Conservation (phyloP, 2,113 vertebrate species). For the Antennarius striatus region DNA sequence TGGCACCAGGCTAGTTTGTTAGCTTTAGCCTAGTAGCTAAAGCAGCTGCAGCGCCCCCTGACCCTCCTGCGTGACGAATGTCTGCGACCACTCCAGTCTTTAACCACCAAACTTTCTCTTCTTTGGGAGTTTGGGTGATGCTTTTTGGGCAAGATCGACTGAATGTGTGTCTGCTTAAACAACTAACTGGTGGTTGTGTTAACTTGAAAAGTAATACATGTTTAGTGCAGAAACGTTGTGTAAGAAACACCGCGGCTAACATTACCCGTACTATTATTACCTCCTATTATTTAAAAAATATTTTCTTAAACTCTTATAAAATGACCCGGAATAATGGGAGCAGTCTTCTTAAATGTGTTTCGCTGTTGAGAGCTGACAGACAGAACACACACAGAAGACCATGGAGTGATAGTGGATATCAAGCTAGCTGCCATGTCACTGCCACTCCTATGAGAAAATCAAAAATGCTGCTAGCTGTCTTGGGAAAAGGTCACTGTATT, state of each 20-base stretch:
- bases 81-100: slow-evolving; percentile 30
- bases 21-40: slow-evolving; percentile 66
- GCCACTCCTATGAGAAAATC: slow-evolving; percentile 21
- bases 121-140: too few species aligned
- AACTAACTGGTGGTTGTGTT: neutral
- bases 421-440: slow-evolving; percentile 42
- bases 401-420: too few species aligned
- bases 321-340: too few species aligned
- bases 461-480: neutral
- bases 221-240: neutral
- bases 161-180: neutral
- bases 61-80: slow-evolving; percentile 15
- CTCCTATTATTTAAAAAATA: neutral
- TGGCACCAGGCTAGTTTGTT: slow-evolving; percentile 48
- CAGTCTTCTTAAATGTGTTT: neutral
- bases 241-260: slow-evolving; percentile 1
- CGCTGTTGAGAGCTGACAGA: slow-evolving; percentile 5
- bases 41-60: slow-evolving; percentile 59
- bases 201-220: slow-evolving; percentile 1
- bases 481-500: neutral
- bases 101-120: slow-evolving; percentile 25
- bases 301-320: too few species aligned
- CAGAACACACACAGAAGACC: neutral
- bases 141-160: too few species aligned
- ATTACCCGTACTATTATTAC: neutral